Evolutionary conservation across 2,797 vertebrate species (phyloP).

Genomic region (Moxostoma hubbsi): DNA sequence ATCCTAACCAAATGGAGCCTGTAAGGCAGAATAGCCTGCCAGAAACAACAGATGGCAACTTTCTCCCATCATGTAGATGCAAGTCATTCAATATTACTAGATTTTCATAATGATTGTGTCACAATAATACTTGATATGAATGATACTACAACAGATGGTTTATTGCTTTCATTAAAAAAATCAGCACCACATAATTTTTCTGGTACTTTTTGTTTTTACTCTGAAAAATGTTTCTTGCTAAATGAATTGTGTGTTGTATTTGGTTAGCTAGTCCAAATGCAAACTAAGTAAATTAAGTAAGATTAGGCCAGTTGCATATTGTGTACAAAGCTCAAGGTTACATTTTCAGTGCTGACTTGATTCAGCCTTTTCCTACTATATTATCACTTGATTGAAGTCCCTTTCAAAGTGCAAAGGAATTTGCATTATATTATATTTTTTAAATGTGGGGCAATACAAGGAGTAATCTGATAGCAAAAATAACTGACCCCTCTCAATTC

Average conservation of each 20-base stretch:
- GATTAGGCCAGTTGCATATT: not conserved
- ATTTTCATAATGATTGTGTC: not conserved
- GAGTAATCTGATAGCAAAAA: conserved; percentile 80
- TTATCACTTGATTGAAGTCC: not conserved
- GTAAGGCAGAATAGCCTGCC: too few species aligned
- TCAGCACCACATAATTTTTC: not conserved
- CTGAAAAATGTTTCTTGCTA: not conserved
- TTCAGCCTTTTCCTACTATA: too few species aligned
- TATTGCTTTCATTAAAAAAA: not conserved
- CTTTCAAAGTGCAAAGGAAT: not conserved
- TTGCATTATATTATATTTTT: conserved; percentile 6
- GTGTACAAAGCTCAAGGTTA: not conserved
- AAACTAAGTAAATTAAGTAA: conserved; percentile 1
- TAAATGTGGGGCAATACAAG: conserved; percentile 23
- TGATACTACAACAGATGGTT: not conserved
- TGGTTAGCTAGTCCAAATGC: not conserved
- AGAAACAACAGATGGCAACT: too few species aligned
- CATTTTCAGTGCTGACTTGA: not conserved
- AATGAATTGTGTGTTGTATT: too few species aligned
- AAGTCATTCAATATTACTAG: not conserved
- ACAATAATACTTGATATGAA: not conserved
- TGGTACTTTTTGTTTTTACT: not conserved
- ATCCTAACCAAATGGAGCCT: too few species aligned
- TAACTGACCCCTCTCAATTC: conserved; percentile 78
- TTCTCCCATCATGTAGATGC: too few species aligned